Percentiles rank a stretch among this genome's conserved stretches.
These are phyloP conservation scores for Prostheceraeus crozeri DNA, from an alignment of 2,888 invertebrate genomes.

Conservation along the genomic window DNA sequence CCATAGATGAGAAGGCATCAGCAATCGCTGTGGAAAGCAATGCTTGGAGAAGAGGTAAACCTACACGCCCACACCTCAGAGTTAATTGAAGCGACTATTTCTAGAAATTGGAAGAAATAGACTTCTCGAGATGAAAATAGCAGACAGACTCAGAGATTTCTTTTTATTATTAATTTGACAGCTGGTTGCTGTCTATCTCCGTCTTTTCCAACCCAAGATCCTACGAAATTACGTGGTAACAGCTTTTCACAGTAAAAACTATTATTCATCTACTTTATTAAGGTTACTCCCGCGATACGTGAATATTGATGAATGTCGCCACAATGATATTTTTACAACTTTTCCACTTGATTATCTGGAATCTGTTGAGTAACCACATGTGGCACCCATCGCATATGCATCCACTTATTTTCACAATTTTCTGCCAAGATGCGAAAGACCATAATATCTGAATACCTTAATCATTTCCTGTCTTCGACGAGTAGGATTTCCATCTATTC, in stretches of 20 bases:
- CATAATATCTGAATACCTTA: conserved; percentile 14
- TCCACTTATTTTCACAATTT: conserved; percentile 18
- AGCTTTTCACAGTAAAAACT: conserved; percentile 6
- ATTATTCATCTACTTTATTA: conserved; percentile 3
- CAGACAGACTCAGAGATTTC: conserved; percentile 14
- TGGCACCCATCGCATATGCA: conserved; percentile 21
- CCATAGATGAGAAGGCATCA: no score
- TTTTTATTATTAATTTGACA: conserved; percentile 16
- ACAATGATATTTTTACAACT: conserved; percentile 11
- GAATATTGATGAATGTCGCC: not conserved
- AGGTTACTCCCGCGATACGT: conserved; percentile 17
- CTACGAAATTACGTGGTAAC: conserved; percentile 10
- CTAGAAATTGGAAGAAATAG: conserved; percentile 18
- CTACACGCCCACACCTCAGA: conserved; percentile 24
- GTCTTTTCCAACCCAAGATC: conserved; percentile 23
- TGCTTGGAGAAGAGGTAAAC: no score
- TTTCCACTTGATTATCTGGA: conserved; percentile 28
- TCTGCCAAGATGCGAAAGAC: conserved; percentile 19
- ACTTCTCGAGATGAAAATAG: not conserved
- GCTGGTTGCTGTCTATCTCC: conserved; percentile 17
- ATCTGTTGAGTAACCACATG: conserved; percentile 26
- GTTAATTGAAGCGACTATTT: conserved; percentile 7
- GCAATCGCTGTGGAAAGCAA: no score
- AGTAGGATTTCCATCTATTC: conserved; percentile 6
- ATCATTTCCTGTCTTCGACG: conserved; percentile 7